A percentile compares a stretch with the other conserved stretches of the same genome.
Evolutionary conservation across 2,113 vertebrate species (phyloP).

Genomic region (Nerophis lumbriciformis): DNA sequence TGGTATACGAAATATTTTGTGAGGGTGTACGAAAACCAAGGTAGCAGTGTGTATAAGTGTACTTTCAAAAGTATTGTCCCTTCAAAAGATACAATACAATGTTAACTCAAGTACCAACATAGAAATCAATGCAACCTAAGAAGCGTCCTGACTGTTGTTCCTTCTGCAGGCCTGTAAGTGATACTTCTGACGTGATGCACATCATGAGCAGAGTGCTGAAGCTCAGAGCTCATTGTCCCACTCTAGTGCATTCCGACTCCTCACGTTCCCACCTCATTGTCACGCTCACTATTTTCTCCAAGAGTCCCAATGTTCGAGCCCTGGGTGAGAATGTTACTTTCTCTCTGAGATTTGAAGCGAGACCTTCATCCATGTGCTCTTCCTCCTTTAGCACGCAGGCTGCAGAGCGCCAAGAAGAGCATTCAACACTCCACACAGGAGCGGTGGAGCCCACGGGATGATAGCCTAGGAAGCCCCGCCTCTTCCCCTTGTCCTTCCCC

Average conservation of each 20-base stretch:
- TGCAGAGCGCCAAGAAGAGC: conserved; percentile 57
- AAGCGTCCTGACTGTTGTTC: background rate
- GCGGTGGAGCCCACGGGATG: conserved; percentile 65
- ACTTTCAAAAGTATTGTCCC: no score
- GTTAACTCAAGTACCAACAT: no score
- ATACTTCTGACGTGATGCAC: conserved; percentile 67
- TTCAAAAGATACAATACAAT: no score
- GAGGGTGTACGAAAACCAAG: no score
- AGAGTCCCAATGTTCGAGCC: conserved; percentile 50
- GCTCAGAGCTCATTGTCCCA: conserved; percentile 72
- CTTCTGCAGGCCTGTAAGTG: conserved; percentile 64
- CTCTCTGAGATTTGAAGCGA: background rate
- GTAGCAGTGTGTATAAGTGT: no score
- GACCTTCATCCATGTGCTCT: background rate
- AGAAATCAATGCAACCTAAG: no score
- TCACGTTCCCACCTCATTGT: conserved; percentile 83
- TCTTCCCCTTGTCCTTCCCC: conserved; percentile 54
- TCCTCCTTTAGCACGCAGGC: conserved; percentile 41
- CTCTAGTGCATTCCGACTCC: conserved; percentile 75
- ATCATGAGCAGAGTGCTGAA: conserved; percentile 63
- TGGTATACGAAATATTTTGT: no score
- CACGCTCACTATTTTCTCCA: conserved; percentile 69
- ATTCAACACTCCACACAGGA: conserved; percentile 45
- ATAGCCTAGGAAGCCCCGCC: conserved; percentile 38
- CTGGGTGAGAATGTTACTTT: conserved; percentile 56